Evolutionary conservation across 2,797 vertebrate genomes (phyloP).

Genomic region (Melanotaenia pygmaea): DNA sequence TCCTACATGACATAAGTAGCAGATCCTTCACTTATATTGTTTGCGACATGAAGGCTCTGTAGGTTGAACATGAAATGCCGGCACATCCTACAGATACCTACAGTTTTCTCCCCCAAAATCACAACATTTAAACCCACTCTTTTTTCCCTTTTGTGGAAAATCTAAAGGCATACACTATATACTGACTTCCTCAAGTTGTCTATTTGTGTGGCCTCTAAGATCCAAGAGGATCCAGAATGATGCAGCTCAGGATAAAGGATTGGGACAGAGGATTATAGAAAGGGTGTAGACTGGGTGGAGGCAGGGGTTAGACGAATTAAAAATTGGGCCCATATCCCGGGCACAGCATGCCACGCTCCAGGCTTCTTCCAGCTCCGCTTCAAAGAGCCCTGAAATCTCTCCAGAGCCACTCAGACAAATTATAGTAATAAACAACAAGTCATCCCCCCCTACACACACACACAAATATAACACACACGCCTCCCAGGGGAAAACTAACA

Average conservation of each 20-base stretch:
- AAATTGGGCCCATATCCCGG: constrained; percentile 68
- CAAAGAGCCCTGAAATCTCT: constrained; percentile 75
- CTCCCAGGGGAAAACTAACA: constrained; percentile 74
- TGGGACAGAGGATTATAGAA: constrained; percentile 55
- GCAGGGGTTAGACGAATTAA: constrained; percentile 43
- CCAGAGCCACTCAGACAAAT: constrained; percentile 80
- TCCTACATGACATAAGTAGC: background rate
- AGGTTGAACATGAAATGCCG: background rate
- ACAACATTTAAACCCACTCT: background rate
- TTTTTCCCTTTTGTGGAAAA: constrained; percentile 4
- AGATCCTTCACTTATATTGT: background rate
- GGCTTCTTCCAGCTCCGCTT: constrained; percentile 71
- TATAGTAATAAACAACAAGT: constrained; percentile 81
- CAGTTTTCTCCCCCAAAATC: background rate
- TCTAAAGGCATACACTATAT: constrained; percentile 25
- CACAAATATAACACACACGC: constrained; percentile 35
- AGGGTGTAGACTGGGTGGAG: constrained; percentile 29
- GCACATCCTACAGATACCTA: background rate
- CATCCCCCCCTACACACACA: constrained; percentile 34
- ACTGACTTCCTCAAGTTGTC: constrained; percentile 30
- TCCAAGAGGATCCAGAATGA: constrained; percentile 46
- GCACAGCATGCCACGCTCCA: constrained; percentile 74
- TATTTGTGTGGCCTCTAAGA: constrained; percentile 57
- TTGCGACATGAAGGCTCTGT: background rate
- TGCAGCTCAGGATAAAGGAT: constrained; percentile 53